Conservation (phyloP, 2,888 invertebrate species). For the Ferrisia virgata region DNA sequence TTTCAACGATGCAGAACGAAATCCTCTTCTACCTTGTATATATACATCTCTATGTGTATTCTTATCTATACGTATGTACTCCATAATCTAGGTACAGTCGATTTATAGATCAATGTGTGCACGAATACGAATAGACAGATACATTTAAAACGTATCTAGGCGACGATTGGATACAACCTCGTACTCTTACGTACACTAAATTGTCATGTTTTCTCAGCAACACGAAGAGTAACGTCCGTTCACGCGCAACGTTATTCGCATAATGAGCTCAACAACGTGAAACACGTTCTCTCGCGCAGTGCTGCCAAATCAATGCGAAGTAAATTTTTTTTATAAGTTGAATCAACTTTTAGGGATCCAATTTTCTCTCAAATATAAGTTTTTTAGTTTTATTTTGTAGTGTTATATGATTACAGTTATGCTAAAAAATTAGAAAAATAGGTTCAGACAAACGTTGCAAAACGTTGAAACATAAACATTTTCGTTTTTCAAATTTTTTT, state of each 20-base stretch:
- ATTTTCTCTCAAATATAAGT: too few relatives aligned
- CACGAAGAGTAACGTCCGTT: neutral
- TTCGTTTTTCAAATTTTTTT: too few relatives aligned
- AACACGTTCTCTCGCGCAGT: neutral
- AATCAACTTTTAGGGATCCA: neutral
- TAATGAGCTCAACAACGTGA: neutral
- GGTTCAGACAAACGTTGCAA: too few relatives aligned
- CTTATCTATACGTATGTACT: neutral
- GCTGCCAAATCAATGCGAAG: neutral
- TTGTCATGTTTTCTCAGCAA: neutral
- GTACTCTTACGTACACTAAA: neutral
- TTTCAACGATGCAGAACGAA: slow-evolving; percentile 9
- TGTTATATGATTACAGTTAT: too few relatives aligned
- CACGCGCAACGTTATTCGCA: neutral
- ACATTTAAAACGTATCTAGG: neutral
- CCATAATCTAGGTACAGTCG: neutral
- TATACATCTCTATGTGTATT: too few relatives aligned
- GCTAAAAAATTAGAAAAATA: too few relatives aligned
- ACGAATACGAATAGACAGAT: neutral
- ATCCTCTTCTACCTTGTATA: neutral
- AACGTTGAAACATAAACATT: too few relatives aligned
- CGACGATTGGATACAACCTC: neutral
- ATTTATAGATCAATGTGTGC: neutral
- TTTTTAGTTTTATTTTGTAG: neutral
- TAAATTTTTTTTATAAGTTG: neutral